phyloP scores from a whole-genome alignment of 2,797 vertebrate species.

The Neosalanx taihuensis region DNA sequence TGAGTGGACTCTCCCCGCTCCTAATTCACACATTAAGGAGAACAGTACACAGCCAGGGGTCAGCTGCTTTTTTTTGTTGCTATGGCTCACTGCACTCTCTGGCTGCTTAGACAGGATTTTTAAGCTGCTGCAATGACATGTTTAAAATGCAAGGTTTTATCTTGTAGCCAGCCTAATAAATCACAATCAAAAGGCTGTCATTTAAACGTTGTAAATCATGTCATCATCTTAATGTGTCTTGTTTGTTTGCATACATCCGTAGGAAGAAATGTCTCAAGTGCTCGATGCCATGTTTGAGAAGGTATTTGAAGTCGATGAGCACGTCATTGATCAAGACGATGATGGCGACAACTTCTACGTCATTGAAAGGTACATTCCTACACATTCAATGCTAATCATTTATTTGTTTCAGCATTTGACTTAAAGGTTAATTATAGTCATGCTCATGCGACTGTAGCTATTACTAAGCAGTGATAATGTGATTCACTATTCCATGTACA shows the following conservation, averaged over 20 bases:
- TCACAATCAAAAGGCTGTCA: neutral
- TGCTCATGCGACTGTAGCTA: too few species aligned
- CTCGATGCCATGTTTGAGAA: conserved; percentile 99
- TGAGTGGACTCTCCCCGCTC: conserved; percentile 12
- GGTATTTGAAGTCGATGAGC: conserved; percentile 85
- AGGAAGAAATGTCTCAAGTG: conserved; percentile 98
- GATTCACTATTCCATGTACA: too few species aligned
- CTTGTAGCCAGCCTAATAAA: neutral
- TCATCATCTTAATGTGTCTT: neutral
- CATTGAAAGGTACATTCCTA: conserved; percentile 75
- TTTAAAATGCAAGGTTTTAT: neutral
- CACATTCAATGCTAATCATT: neutral
- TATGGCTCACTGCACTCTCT: conserved; percentile 23
- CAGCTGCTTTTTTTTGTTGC: conserved; percentile 10
- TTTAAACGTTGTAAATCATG: neutral
- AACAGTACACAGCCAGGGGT: conserved; percentile 27
- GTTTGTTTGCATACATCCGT: conserved; percentile 26
- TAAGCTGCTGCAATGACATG: neutral
- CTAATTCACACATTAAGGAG: conserved; percentile 35
- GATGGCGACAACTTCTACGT: conserved; percentile 99
- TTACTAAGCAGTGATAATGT: neutral
- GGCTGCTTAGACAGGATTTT: conserved; percentile 24
- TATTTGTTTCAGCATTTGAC: neutral
- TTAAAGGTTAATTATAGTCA: too few species aligned
- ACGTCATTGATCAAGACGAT: conserved; percentile 96